Conservation (phyloP, 2,888 invertebrate species). For the Orchestes rusci region DNA sequence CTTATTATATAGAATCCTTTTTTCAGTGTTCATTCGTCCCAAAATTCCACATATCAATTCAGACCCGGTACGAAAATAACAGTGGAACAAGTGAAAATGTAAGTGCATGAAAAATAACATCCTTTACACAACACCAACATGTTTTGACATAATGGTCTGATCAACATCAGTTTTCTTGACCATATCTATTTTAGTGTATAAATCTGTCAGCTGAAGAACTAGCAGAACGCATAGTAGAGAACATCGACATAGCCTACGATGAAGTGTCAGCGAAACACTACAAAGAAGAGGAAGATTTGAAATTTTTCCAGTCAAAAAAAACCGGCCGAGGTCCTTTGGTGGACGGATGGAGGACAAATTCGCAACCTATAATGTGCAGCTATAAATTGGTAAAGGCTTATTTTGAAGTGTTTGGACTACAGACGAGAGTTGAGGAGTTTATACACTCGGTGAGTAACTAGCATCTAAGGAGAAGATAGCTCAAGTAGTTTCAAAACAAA, state of each 20-base stretch:
- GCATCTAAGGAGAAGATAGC: background rate
- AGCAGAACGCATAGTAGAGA: slow-evolving; percentile 65
- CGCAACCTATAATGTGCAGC: slow-evolving; percentile 84
- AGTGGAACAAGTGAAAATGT: slow-evolving; percentile 84
- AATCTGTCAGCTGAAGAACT: slow-evolving; percentile 65
- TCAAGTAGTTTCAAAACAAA: too few species aligned
- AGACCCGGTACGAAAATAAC: slow-evolving; percentile 86
- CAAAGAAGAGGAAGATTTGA: slow-evolving; percentile 83
- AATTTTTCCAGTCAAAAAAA: slow-evolving; percentile 72
- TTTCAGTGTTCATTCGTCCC: slow-evolving; percentile 87
- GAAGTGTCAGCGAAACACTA: slow-evolving; percentile 80
- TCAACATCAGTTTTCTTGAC: background rate
- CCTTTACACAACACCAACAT: background rate
- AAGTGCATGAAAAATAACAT: slow-evolving; percentile 40
- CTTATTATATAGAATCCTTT: slow-evolving; percentile 18
- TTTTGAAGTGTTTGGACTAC: slow-evolving; percentile 90
- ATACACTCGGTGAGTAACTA: slow-evolving; percentile 64
- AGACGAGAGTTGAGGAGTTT: slow-evolving; percentile 82
- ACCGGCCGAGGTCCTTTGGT: slow-evolving; percentile 78
- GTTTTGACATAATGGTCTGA: slow-evolving; percentile 2
- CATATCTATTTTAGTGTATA: slow-evolving; percentile 56
- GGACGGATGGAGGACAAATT: slow-evolving; percentile 72
- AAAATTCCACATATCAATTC: slow-evolving; percentile 75
- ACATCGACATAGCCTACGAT: slow-evolving; percentile 83
- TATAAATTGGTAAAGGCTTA: slow-evolving; percentile 81